Base-by-base conservation (phyloP, 2,888 invertebrate genomes). In the Heliconius ismenius region DNA sequence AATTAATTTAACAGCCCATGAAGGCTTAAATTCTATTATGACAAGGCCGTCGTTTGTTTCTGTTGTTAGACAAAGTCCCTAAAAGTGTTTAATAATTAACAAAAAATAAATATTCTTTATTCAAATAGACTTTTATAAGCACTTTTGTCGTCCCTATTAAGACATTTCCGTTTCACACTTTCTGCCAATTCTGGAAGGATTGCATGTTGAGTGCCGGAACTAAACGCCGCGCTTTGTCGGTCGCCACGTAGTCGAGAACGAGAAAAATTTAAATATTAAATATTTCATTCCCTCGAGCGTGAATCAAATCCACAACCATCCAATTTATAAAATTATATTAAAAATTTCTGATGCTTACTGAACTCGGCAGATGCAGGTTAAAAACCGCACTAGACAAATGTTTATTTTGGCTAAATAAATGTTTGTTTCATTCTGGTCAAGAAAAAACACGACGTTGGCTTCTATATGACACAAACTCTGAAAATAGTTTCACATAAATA, bases 401-500 rank as follows among this genome's bases (percentile, higher is more conserved):
- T 67, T 43, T 26, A 26, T 67, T n/a, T 67, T 67, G 67, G 43
- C 67, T 67, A 24, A 24, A 67, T 24, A 43, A 67, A 67, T 43
- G 39, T 67, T 67, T 43, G 67, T 67, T 43, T 67, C 26, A 15
- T 15, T 67, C 67, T 67, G 67, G 39, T 43, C n/a, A 67, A 67
- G 36, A 67, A 67, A 67, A 39, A 67, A 43, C 43, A 24, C 9
- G 7, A 67, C 24, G 24, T 67, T 15, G 24, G 24, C 1, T 62
- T 67, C 2, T 13, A 39, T 6, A 67, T n/a, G 62, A 73, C 24
- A 43, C 39, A 73, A 26, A 13, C 18, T 60, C 36, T 24, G 39
- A 60, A 49, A 73, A 60, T 62, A 39, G 26, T 7, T 26, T 62
- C 6, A 43, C 18, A 39, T 26, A 73, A 39, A 73, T 26, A 60